Percentiles rank a stretch among this genome's conserved stretches.
Evolutionary conservation across 2,797 vertebrate species (phyloP).

Genomic region (Syngnathus acus): DNA sequence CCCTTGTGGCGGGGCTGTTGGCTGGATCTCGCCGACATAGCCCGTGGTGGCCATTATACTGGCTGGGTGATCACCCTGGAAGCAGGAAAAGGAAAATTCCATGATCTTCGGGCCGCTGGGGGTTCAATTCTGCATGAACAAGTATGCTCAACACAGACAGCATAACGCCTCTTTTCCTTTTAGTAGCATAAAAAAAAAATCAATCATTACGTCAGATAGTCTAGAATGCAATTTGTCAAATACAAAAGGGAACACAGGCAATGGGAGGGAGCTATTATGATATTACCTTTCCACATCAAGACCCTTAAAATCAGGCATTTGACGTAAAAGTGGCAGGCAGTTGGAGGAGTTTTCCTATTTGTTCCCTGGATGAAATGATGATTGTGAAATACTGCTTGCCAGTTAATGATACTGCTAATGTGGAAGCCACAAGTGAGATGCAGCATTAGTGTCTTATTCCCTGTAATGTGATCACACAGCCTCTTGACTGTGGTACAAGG

Average conservation of each 20-base stretch:
- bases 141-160: background rate
- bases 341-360: background rate
- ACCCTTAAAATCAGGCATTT: background rate
- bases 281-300: background rate
- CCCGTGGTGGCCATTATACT: constrained; percentile 85
- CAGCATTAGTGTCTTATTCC: constrained; percentile 43
- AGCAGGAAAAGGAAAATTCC: constrained; percentile 12
- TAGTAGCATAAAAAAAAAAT: background rate
- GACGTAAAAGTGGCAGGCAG: background rate
- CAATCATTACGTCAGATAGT: background rate
- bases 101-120: background rate
- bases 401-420: background rate
- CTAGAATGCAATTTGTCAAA: background rate
- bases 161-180: background rate
- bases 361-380: constrained; percentile 1
- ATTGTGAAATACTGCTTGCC: background rate
- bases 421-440: constrained; percentile 6
- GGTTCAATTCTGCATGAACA: background rate
- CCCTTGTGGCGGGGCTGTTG: constrained; percentile 70
- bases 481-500: constrained; percentile 4
- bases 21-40: constrained; percentile 84
- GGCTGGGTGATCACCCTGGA: constrained; percentile 46
- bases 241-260: background rate
- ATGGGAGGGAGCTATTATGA: background rate
- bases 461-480: constrained; percentile 52